Percentiles rank a stretch among this genome's conserved stretches.
Evolutionary conservation across 2,797 vertebrate genomes (phyloP).

Genomic region (Moxostoma hubbsi): DNA sequence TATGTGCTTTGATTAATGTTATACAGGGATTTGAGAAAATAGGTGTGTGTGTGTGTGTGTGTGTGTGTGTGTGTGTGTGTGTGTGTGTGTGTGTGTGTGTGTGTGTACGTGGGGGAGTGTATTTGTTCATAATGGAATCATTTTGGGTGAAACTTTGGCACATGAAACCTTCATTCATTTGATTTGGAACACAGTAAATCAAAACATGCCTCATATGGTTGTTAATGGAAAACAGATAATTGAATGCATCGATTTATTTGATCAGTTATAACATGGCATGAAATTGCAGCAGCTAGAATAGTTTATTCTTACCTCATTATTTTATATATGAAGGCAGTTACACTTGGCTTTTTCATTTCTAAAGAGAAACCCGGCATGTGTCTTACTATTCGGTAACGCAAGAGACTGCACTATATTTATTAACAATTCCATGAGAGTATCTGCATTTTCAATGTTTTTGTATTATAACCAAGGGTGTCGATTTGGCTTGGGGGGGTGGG

Average conservation of each 20-base stretch:
- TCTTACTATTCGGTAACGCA: background rate
- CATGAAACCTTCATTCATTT: slow-evolving; percentile 5
- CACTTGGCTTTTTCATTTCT: background rate
- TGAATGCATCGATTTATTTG: background rate
- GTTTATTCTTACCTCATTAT: background rate
- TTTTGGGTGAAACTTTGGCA: background rate
- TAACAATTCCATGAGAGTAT: background rate
- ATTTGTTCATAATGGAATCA: background rate
- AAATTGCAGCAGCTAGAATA: background rate
- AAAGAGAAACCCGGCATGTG: too few relatives aligned
- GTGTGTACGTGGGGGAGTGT: too few relatives aligned
- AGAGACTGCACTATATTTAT: background rate
- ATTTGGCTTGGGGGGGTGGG: too few relatives aligned
- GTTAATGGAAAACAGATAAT: background rate
- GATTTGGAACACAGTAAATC: background rate
- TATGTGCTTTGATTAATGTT: slow-evolving; percentile 90
- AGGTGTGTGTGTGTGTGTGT: slow-evolving; percentile 63
- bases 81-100: slow-evolving; percentile 57
- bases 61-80: too few relatives aligned
- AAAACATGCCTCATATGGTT: background rate
- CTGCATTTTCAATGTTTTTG: too few relatives aligned
- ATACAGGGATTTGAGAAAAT: slow-evolving; percentile 80
- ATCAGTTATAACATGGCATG: background rate
- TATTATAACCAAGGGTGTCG: too few relatives aligned
- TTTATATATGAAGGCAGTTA: background rate